phyloP scores from a whole-genome alignment of 1,140 invertebrate species.

The Caenorhabditis remanei region DNA sequence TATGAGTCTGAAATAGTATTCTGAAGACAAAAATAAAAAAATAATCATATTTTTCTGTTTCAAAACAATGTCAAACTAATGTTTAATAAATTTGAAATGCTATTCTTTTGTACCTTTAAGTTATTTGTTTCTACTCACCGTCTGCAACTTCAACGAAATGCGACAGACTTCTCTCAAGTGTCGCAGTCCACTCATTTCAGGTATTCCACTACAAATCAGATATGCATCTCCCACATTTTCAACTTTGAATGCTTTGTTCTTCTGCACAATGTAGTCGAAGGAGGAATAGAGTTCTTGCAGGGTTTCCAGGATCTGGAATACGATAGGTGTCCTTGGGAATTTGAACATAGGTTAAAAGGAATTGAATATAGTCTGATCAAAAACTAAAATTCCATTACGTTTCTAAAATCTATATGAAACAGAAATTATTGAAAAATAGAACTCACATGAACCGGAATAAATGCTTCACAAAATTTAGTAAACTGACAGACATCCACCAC shows the following conservation, averaged over 20 bases:
- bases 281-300: constrained; percentile 58
- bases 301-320: constrained; percentile 48
- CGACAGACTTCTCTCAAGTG: constrained; percentile 56
- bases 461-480: constrained; percentile 58
- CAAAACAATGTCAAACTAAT: too few relatives aligned
- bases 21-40: too few relatives aligned
- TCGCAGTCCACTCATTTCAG: constrained; percentile 28
- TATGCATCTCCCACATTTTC: constrained; percentile 65
- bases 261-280: constrained; percentile 47
- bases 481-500: constrained; percentile 60
- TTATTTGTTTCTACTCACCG: too few relatives aligned
- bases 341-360: too few relatives aligned
- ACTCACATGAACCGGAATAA: constrained; percentile 63
- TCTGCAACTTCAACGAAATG: constrained; percentile 48
- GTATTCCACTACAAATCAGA: constrained; percentile 61
- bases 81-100: too few relatives aligned
- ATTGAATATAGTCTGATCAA: too few relatives aligned
- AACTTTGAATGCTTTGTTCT: constrained; percentile 53
- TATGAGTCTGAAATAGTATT: too few relatives aligned
- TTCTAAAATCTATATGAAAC: background rate
- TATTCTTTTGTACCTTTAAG: too few relatives aligned
- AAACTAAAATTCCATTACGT: background rate
- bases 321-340: background rate
- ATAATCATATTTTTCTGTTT: too few relatives aligned
- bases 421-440: background rate